Evolutionary conservation across 92 coral and sea anemone genomes (phyloP).

Genomic region (Blastomussa wellsi): DNA sequence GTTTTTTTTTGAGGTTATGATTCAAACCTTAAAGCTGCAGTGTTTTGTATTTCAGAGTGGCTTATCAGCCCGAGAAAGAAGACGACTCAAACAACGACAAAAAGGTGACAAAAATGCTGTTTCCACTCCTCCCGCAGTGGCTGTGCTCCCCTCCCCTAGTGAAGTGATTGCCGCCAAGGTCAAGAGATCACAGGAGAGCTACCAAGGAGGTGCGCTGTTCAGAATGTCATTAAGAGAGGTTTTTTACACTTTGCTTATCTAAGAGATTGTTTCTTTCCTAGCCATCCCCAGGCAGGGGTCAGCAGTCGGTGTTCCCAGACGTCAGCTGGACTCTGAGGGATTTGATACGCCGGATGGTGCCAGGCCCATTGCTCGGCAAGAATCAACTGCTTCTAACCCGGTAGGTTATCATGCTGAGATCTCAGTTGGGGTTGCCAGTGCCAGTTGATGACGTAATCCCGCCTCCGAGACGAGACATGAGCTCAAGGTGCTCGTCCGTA

Average conservation of each 20-base stretch:
- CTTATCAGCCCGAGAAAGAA: slow-evolving; percentile 83
- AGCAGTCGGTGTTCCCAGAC: slow-evolving; percentile 34
- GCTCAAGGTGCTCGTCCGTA: no score
- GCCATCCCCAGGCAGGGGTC: slow-evolving; percentile 49
- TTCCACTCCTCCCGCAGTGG: slow-evolving; percentile 49
- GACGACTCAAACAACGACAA: slow-evolving; percentile 72
- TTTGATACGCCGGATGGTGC: slow-evolving; percentile 51
- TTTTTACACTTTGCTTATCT: background rate
- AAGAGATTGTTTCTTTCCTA: background rate
- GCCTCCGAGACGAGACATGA: no score
- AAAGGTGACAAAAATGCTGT: slow-evolving; percentile 39
- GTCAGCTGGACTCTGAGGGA: slow-evolving; percentile 41
- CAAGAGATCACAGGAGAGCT: slow-evolving; percentile 40
- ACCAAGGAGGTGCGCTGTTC: slow-evolving; percentile 22
- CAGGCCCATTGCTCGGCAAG: slow-evolving; percentile 31
- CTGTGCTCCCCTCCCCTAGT: slow-evolving; percentile 80
- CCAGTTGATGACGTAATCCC: no score
- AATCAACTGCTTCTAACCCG: slow-evolving; percentile 15
- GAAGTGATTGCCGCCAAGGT: slow-evolving; percentile 71
- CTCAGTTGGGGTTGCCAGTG: no score
- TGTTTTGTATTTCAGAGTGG: slow-evolving; percentile 49
- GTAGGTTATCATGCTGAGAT: slow-evolving; percentile 18
- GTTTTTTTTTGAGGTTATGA: no score
- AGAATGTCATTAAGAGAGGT: background rate
- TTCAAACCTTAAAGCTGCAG: background rate